Conservation (phyloP, 2,888 invertebrate species). For the Periphyllus acericola region DNA sequence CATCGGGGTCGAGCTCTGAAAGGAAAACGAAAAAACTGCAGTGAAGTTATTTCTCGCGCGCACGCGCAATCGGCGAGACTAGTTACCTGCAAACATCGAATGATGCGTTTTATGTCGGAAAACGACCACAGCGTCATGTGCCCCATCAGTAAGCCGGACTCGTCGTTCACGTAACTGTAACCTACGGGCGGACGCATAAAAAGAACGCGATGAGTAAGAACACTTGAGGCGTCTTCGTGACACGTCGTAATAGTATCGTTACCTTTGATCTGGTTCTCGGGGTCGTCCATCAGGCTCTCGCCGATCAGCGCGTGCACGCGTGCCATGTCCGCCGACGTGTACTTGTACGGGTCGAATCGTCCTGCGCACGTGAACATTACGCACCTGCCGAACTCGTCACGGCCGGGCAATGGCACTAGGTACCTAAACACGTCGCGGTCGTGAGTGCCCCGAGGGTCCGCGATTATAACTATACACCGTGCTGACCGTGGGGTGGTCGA, state of each 20-base stretch:
- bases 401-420: slow-evolving; percentile 70
- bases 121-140: slow-evolving; percentile 82
- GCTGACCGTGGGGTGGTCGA: too few relatives aligned
- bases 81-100: slow-evolving; percentile 81
- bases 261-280: slow-evolving; percentile 83
- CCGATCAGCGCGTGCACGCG: slow-evolving; percentile 86
- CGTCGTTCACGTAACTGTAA: slow-evolving; percentile 65
- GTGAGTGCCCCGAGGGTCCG: background rate
- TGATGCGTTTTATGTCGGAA: slow-evolving; percentile 76
- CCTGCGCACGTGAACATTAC: slow-evolving; percentile 80
- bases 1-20: slow-evolving; percentile 90
- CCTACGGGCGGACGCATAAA: slow-evolving; percentile 62
- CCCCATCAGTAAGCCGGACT: slow-evolving; percentile 76
- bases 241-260: slow-evolving; percentile 66
- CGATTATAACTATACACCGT: too few relatives aligned
- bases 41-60: background rate
- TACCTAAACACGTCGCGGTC: slow-evolving; percentile 66
- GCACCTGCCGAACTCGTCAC: slow-evolving; percentile 80
- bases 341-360: slow-evolving; percentile 80
- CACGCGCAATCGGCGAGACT: slow-evolving; percentile 52
- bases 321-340: slow-evolving; percentile 85
- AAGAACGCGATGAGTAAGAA: background rate
- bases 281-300: slow-evolving; percentile 86
- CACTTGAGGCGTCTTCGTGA: background rate
- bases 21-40: slow-evolving; percentile 20